A percentile compares a stretch with the other conserved stretches of the same genome.
Evolutionary conservation across 2,888 invertebrate genomes (phyloP).

Genomic region (Vesta saturnalis): DNA sequence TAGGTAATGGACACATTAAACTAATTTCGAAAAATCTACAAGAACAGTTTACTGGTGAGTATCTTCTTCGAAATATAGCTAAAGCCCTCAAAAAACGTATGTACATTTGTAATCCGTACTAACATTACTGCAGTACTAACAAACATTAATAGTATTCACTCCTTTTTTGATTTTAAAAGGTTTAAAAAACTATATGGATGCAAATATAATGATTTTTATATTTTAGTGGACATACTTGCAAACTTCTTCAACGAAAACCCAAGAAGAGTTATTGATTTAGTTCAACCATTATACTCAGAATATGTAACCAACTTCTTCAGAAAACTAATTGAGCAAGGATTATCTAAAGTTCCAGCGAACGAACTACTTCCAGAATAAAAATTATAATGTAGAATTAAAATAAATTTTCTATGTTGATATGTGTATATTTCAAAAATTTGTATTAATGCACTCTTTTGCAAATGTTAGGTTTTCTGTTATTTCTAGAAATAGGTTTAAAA

Average conservation of each 20-base stretch:
- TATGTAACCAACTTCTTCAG: slow-evolving; percentile 70
- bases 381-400: no score
- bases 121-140: no score
- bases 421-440: no score
- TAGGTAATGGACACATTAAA: slow-evolving; percentile 70
- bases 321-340: slow-evolving; percentile 68
- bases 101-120: no score
- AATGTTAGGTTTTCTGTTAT: no score
- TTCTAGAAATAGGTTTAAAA: no score
- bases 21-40: slow-evolving; percentile 66
- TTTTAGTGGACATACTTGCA: slow-evolving; percentile 72
- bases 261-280: slow-evolving; percentile 71
- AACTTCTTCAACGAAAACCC: slow-evolving; percentile 77
- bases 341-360: slow-evolving; percentile 68
- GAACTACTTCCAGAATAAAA: slow-evolving; percentile 65
- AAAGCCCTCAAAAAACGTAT: neutral
- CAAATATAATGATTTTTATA: neutral
- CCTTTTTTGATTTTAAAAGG: no score
- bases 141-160: no score
- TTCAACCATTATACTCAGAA: slow-evolving; percentile 76
- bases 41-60: slow-evolving; percentile 67
- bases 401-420: no score
- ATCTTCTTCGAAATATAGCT: neutral
- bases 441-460: no score
- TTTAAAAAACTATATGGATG: no score